Percentiles rank a stretch among this genome's conserved stretches.
These are phyloP conservation scores for Onychostoma macrolepis DNA, from an alignment of 2,113 vertebrate genomes.

Conservation along the genomic window DNA sequence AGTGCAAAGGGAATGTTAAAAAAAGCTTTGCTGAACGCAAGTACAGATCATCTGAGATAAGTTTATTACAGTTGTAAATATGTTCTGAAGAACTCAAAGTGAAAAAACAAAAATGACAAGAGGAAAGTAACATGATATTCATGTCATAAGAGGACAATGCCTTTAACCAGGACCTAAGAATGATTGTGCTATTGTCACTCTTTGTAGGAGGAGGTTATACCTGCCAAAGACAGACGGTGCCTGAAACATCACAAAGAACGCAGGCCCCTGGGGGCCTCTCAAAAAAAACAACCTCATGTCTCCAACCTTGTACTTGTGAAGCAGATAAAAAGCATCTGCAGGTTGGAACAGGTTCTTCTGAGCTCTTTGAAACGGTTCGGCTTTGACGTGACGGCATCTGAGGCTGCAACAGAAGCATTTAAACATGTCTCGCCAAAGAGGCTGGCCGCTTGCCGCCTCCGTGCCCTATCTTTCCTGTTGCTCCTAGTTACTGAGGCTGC, in stretches of 20 bases:
- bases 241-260: constrained; percentile 49
- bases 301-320: constrained; percentile 60
- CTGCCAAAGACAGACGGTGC: constrained; percentile 40
- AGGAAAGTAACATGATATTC: constrained; percentile 29
- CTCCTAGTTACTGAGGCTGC: constrained; percentile 75
- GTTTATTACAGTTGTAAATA: background rate
- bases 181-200: constrained; percentile 14
- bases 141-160: background rate
- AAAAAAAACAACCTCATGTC: constrained; percentile 47
- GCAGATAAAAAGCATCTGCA: constrained; percentile 62
- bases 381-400: constrained; percentile 69
- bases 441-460: constrained; percentile 75
- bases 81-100: background rate
- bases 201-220: constrained; percentile 1
- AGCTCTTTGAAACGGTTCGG: constrained; percentile 66
- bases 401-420: constrained; percentile 62
- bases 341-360: constrained; percentile 69
- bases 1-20: background rate
- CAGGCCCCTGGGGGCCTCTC: constrained; percentile 49
- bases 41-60: background rate
- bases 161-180: background rate
- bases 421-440: constrained; percentile 75
- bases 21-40: background rate
- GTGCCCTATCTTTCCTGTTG: constrained; percentile 69
- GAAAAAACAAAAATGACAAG: background rate